Conservation (phyloP, 2,888 invertebrate genomes). For the Disparrhopalites patrizii region DNA sequence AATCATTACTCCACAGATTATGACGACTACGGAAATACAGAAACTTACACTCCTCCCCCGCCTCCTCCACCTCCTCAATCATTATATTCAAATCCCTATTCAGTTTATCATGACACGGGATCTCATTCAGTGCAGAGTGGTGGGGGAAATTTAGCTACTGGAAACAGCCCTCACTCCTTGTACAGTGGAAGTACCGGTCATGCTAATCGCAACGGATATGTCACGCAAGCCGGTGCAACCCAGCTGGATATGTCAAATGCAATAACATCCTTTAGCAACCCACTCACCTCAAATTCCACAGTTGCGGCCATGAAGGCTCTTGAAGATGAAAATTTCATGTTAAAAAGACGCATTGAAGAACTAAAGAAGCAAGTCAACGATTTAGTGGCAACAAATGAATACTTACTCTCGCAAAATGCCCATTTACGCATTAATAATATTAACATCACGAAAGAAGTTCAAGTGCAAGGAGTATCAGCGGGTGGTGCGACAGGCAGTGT, state of each 20-base stretch:
- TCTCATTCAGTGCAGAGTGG: slow-evolving; percentile 7
- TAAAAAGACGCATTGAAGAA: slow-evolving; percentile 65
- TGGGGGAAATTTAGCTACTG: not conserved
- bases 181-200: not conserved
- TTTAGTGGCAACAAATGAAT: slow-evolving; percentile 66
- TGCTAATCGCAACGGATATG: slow-evolving; percentile 17
- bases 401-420: slow-evolving; percentile 72
- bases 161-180: slow-evolving; percentile 6
- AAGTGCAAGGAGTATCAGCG: slow-evolving; percentile 37
- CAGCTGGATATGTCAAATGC: slow-evolving; percentile 6
- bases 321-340: slow-evolving; percentile 65
- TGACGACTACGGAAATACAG: slow-evolving; percentile 25
- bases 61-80: slow-evolving; percentile 28
- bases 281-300: slow-evolving; percentile 2
- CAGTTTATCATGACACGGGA: slow-evolving; percentile 18
- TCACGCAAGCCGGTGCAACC: not conserved
- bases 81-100: slow-evolving; percentile 12
- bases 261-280: slow-evolving; percentile 14
- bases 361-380: slow-evolving; percentile 63
- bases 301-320: slow-evolving; percentile 49
- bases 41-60: slow-evolving; percentile 19
- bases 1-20: slow-evolving; percentile 30
- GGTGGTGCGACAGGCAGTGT: slow-evolving; percentile 35
- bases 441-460: slow-evolving; percentile 37
- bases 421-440: slow-evolving; percentile 59